Evolutionary conservation across 2,113 vertebrate species (phyloP).

Genomic region (Sebastes schlegelii): DNA sequence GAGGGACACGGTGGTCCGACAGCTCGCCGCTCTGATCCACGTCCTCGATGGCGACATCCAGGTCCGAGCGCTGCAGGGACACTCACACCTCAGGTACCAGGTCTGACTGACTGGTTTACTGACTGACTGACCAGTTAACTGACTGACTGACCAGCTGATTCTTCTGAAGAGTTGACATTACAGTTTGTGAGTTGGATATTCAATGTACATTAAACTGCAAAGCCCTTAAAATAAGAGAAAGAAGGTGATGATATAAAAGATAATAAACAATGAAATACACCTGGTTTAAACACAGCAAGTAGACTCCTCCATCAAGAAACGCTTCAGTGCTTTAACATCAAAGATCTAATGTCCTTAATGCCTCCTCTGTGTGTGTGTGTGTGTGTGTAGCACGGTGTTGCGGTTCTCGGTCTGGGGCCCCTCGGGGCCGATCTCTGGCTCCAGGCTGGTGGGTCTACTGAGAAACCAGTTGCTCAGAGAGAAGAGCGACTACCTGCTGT

Average conservation of each 20-base stretch:
- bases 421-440: conserved; percentile 82
- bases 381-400: conserved; percentile 84
- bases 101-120: neutral
- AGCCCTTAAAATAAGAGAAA: too few species aligned
- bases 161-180: neutral
- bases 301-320: neutral
- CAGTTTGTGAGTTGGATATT: too few species aligned
- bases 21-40: conserved; percentile 89
- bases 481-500: conserved; percentile 89
- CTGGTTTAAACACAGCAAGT: neutral
- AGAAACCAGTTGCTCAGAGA: conserved; percentile 87
- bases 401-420: conserved; percentile 86
- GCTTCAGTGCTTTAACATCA: neutral
- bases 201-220: neutral
- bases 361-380: conserved; percentile 26
- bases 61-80: conserved; percentile 88
- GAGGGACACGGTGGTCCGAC: conserved; percentile 89
- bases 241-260: too few species aligned
- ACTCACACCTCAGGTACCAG: conserved; percentile 90
- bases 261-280: too few species aligned
- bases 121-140: neutral
- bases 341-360: neutral
- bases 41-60: conserved; percentile 88
- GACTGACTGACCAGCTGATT: neutral
- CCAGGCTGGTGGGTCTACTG: conserved; percentile 83